Percentiles rank a stretch among this genome's conserved stretches.
Conservation (phyloP, 2,113 vertebrate genomes). For the Gallinago paraguaiae region DNA sequence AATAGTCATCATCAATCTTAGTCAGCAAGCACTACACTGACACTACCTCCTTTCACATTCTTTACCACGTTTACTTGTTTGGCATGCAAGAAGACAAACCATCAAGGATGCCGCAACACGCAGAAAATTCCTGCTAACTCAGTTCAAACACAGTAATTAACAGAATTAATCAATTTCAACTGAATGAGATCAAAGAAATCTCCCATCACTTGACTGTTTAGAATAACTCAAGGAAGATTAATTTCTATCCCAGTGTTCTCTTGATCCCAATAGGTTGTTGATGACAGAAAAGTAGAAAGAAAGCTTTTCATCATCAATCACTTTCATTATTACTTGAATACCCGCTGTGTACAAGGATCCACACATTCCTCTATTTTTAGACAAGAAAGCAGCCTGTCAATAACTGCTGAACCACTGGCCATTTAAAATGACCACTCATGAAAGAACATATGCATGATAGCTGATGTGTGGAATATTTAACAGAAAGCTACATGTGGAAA, state of each 20-base stretch:
- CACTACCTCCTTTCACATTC: neutral
- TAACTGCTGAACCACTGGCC: neutral
- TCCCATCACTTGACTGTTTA: slow-evolving; percentile 35
- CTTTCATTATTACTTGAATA: neutral
- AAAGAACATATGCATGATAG: neutral
- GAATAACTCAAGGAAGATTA: slow-evolving; percentile 52
- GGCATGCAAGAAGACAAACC: neutral
- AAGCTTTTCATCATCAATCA: slow-evolving; percentile 50
- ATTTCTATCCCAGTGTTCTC: slow-evolving; percentile 44
- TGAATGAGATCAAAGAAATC: slow-evolving; percentile 62
- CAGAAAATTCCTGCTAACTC: slow-evolving; percentile 55
- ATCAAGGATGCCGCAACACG: neutral
- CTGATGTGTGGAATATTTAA: neutral
- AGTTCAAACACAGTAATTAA: slow-evolving; percentile 64
- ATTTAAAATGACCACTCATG: slow-evolving; percentile 4
- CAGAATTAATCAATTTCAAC: slow-evolving; percentile 56
- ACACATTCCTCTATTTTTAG: slow-evolving; percentile 17
- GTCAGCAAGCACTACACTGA: neutral
- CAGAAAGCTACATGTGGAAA: neutral
- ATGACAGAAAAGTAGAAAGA: slow-evolving; percentile 25
- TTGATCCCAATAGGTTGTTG: slow-evolving; percentile 47
- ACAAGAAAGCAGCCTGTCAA: slow-evolving; percentile 18
- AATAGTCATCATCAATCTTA: neutral
- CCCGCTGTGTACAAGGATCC: neutral
- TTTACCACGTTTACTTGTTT: slow-evolving; percentile 9